Percentiles rank a stretch among this genome's conserved stretches.
These are phyloP conservation scores for Drosophila stalkeri DNA, from an alignment of 2,888 invertebrate species.

Conservation along the genomic window DNA sequence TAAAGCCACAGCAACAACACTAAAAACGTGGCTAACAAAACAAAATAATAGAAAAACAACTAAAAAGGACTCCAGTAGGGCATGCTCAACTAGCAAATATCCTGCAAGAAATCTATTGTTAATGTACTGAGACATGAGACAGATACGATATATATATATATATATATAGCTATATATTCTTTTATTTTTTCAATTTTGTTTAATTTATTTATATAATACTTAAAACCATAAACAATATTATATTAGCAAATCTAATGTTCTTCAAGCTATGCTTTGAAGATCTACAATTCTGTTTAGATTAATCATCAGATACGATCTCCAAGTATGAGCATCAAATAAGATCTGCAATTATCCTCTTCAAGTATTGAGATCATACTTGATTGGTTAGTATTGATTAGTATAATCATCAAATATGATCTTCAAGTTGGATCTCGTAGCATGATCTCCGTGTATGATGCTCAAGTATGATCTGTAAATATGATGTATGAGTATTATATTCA, in stretches of 20 bases:
- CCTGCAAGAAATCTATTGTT: not conserved
- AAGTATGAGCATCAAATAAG: not conserved
- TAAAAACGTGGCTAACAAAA: conserved; percentile 64
- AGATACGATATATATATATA: too few species aligned
- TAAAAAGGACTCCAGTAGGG: not conserved
- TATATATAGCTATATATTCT: too few species aligned
- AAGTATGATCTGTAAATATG: not conserved
- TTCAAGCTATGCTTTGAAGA: not conserved
- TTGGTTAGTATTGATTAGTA: not conserved
- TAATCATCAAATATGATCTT: not conserved
- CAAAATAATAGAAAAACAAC: conserved; percentile 28
- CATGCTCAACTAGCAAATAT: not conserved
- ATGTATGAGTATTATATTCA: not conserved
- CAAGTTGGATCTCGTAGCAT: not conserved
- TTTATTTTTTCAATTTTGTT: not conserved
- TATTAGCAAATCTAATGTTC: not conserved
- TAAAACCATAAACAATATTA: too few species aligned
- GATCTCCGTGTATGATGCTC: not conserved
- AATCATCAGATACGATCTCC: not conserved
- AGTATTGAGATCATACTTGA: not conserved
- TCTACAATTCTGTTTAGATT: not conserved
- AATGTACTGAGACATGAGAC: too few species aligned
- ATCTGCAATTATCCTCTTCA: not conserved
- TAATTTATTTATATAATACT: not conserved
- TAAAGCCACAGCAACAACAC: conserved; percentile 25